Conservation (phyloP, 2,797 vertebrate species). For the Falco rusticolus region DNA sequence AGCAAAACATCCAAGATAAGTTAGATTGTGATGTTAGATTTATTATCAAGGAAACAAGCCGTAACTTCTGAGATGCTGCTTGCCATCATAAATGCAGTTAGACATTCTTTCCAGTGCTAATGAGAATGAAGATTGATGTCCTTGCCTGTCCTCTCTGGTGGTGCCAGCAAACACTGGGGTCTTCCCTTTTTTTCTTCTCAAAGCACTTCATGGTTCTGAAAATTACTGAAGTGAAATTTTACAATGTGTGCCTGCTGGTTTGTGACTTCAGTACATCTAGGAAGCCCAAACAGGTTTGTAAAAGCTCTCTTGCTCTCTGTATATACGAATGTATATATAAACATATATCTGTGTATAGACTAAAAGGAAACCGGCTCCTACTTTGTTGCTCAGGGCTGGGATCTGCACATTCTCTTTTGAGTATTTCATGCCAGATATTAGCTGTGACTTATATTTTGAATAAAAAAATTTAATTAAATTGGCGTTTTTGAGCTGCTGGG, state of each 20-base stretch:
- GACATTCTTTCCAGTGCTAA: background rate
- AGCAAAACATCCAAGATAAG: fast-evolving
- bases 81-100: background rate
- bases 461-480: conserved; percentile 7
- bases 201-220: background rate
- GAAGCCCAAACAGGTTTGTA: background rate
- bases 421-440: background rate
- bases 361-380: background rate
- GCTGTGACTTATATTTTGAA: background rate
- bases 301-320: background rate
- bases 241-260: background rate
- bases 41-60: background rate
- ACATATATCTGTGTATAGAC: background rate
- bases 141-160: background rate
- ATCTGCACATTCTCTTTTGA: conserved; percentile 44
- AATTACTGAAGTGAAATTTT: background rate
- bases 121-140: background rate
- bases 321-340: background rate
- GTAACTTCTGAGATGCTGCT: background rate
- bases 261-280: background rate
- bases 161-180: background rate
- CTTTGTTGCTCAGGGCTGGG: background rate
- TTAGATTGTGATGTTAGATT: background rate
- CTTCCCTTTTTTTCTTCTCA: background rate
- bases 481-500: conserved; percentile 12